Conservation (phyloP, 1,140 invertebrate species). For the Atta colombica region DNA sequence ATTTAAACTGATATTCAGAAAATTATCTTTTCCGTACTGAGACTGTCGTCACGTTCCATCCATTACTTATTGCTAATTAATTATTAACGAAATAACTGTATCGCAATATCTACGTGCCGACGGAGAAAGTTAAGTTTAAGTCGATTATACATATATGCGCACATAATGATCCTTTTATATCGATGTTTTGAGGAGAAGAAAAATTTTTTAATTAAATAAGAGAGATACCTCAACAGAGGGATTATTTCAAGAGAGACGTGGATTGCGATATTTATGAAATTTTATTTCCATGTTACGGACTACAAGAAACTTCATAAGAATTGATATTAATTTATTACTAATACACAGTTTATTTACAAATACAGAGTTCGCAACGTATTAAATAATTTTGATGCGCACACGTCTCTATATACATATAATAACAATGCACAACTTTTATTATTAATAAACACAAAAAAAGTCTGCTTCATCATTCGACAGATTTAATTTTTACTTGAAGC, state of each 20-base stretch:
- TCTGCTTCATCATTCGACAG: background rate
- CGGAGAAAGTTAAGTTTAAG: constrained; percentile 68
- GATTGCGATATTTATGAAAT: constrained; percentile 42
- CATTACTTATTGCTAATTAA: constrained; percentile 76
- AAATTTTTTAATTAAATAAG: constrained; percentile 49
- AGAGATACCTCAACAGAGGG: background rate
- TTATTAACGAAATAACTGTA: constrained; percentile 53
- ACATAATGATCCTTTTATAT: constrained; percentile 68
- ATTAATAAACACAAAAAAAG: constrained; percentile 45
- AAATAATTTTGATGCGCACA: constrained; percentile 44
- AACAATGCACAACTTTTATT: constrained; percentile 59
- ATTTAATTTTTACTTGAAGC: constrained; percentile 6
- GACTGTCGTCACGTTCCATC: constrained; percentile 79
- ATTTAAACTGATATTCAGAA: constrained; percentile 76
- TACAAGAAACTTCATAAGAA: constrained; percentile 12
- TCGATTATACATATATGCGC: background rate
- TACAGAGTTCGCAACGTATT: background rate
- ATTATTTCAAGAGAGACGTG: constrained; percentile 2
- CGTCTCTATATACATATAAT: constrained; percentile 1
- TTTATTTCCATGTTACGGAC: constrained; percentile 10
- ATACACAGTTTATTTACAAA: background rate
- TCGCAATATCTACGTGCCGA: background rate
- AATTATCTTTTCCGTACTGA: constrained; percentile 73
- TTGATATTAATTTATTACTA: constrained; percentile 34
- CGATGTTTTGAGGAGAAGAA: constrained; percentile 59